Evolutionary conservation across 2,797 vertebrate genomes (phyloP), one percentile per base, ranked within the genome.

Genomic region (Ctenochaetus hawaiiensis): DNA sequence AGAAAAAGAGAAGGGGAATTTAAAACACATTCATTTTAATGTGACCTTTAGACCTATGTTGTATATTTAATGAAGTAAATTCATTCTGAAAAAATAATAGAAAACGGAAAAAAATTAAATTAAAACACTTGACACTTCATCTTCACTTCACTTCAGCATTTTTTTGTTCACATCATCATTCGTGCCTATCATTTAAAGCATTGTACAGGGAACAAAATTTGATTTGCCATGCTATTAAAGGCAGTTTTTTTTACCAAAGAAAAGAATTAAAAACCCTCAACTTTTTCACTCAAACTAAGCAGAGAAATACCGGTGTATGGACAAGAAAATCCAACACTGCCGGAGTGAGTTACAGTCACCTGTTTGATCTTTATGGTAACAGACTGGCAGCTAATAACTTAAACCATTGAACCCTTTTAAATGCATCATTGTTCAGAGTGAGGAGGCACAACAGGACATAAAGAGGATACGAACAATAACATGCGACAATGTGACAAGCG

Each of bases 41-140:
- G n/a, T 72, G 48, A 62, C 72, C 67, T 81, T 72, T n/a, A 75
- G 23, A 2, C 1, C 67, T 23, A 54, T 63, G 53, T 58, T 63
- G 62, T 13, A 16, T 6, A 37, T 12, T 26, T 62, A 52, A 23
- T 65, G 9, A 53, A 5, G 43, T 62, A 10, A 54, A 12, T 14
- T 47, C 47, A 57, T 34, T 0, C 13, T 72, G 1, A 59, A 52
- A 39, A 39, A 48, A 67, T 10, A 23, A 63, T 4, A 52, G 18
- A 63, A 48, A 72, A 53, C 7, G 51, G 6, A 61, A 0, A 16
- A 17, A 54, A 66, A 54, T 1, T 4, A 56, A 18, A 30, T 20
- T 4, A 51, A 34, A 61, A 51, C 20, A 45, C 9, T 12, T 65
- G 9, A 16, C 58, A 23, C 64, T 20, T 16, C 59, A 34, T 26